Conservation (phyloP, 1,140 invertebrate genomes). For the Dendrolimus punctatus region DNA sequence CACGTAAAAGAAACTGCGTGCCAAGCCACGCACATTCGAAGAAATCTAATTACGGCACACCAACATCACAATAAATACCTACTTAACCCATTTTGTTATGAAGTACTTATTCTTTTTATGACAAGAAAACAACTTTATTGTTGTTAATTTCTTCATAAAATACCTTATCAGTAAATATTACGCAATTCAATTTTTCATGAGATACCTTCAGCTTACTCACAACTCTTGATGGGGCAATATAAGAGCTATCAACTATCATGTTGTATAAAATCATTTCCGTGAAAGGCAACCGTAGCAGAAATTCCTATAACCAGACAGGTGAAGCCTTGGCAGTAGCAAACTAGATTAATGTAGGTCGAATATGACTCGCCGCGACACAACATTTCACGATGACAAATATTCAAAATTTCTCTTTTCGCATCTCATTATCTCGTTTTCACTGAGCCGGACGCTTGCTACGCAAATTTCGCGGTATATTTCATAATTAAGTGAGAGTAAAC, state of each 20-base stretch:
- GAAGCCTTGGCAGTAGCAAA: conserved; percentile 36
- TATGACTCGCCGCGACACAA: conserved; percentile 52
- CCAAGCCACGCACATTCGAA: conserved; percentile 40
- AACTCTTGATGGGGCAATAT: too few relatives aligned
- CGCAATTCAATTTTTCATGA: too few relatives aligned
- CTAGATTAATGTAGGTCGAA: conserved; percentile 59
- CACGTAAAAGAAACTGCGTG: conserved; percentile 68
- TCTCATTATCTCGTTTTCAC: conserved; percentile 68
- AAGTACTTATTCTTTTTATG: too few relatives aligned
- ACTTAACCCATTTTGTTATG: background rate
- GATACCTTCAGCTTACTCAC: too few relatives aligned
- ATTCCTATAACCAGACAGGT: conserved; percentile 6
- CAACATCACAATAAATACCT: background rate
- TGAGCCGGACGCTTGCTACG: conserved; percentile 40
- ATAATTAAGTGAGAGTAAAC: conserved; percentile 62
- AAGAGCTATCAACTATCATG: too few relatives aligned
- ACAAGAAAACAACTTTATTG: too few relatives aligned
- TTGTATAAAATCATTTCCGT: conserved; percentile 23
- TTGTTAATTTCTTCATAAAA: too few relatives aligned
- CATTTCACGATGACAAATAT: conserved; percentile 65
- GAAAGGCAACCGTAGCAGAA: conserved; percentile 18
- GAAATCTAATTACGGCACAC: conserved; percentile 51
- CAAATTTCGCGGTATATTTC: conserved; percentile 48
- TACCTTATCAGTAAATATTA: too few relatives aligned
- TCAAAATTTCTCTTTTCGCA: conserved; percentile 70